Evolutionary conservation across 2,113 vertebrate genomes (phyloP).

Genomic region (Orycteropus afer): DNA sequence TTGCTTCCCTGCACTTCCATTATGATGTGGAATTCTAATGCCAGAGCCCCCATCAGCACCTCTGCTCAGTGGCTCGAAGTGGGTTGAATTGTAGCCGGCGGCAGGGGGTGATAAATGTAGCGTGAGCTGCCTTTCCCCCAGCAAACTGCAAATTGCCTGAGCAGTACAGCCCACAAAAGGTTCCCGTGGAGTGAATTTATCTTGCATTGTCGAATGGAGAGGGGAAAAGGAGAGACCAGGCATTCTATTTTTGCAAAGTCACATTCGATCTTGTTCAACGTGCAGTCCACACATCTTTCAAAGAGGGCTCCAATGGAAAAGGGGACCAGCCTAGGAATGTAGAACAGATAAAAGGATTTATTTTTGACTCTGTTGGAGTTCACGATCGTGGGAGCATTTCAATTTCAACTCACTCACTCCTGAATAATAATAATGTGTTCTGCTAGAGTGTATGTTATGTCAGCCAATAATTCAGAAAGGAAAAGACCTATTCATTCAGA

Average conservation of each 20-base stretch:
- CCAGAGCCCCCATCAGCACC: constrained; percentile 82
- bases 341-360: constrained; percentile 86
- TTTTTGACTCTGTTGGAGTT: constrained; percentile 84
- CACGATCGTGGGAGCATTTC: constrained; percentile 81
- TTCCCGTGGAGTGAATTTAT: constrained; percentile 86
- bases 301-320: constrained; percentile 76
- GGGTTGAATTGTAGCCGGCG: constrained; percentile 86
- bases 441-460: constrained; percentile 73
- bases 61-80: constrained; percentile 82
- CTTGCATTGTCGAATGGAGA: constrained; percentile 83
- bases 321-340: constrained; percentile 71
- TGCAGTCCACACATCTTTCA: constrained; percentile 77
- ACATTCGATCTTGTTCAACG: constrained; percentile 83
- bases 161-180: constrained; percentile 86
- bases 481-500: no score
- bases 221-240: constrained; percentile 77
- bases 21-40: constrained; percentile 79
- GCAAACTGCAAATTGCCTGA: constrained; percentile 88
- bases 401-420: constrained; percentile 80
- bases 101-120: constrained; percentile 88
- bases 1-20: constrained; percentile 85
- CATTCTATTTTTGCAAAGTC: constrained; percentile 86
- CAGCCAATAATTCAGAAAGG: constrained; percentile 78
- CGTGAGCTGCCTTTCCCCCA: constrained; percentile 85
- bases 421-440: constrained; percentile 82